These are phyloP conservation scores for Teleopsis dalmanni DNA, from an alignment of 1,140 invertebrate genomes.

Conservation along the genomic window DNA sequence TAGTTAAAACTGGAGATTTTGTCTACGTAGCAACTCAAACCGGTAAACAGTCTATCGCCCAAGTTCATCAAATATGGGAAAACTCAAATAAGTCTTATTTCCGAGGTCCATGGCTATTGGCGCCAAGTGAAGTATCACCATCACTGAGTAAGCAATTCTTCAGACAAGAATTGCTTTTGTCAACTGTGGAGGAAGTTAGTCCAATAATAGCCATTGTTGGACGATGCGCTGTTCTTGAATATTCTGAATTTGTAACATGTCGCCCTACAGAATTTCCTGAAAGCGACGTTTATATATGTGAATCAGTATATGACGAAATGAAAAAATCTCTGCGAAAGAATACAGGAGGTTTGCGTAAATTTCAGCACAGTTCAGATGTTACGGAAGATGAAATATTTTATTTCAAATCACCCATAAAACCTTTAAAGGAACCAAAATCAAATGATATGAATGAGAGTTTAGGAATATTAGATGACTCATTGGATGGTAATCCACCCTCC, in stretches of 20 bases:
- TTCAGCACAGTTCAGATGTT: conserved; percentile 70
- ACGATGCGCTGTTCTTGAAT: conserved; percentile 84
- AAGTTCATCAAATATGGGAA: conserved; percentile 91
- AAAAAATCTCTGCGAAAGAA: conserved; percentile 70
- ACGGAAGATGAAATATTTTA: conserved; percentile 90
- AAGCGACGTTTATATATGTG: conserved; percentile 87
- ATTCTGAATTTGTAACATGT: conserved; percentile 86
- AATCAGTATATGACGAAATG: conserved; percentile 85
- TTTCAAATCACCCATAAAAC: conserved; percentile 69
- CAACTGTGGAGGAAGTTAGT: conserved; percentile 85
- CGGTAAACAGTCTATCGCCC: conserved; percentile 80
- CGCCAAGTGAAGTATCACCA: conserved; percentile 74
- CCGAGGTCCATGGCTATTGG: conserved; percentile 86
- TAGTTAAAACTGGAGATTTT: conserved; percentile 85
- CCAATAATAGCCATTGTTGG: conserved; percentile 84
- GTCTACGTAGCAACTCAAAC: conserved; percentile 86
- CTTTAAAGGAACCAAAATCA: conserved; percentile 46
- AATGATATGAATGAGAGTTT: conserved; percentile 50
- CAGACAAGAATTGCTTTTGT: conserved; percentile 89
- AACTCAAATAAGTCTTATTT: conserved; percentile 83
- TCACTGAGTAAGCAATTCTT: conserved; percentile 71
- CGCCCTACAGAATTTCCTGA: conserved; percentile 91
- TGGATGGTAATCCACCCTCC: conserved; percentile 66
- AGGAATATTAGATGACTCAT: conserved; percentile 58
- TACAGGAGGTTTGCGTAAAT: conserved; percentile 72